Evolutionary conservation across 2,113 vertebrate genomes (phyloP).

Genomic region (Dicaeum eximium): DNA sequence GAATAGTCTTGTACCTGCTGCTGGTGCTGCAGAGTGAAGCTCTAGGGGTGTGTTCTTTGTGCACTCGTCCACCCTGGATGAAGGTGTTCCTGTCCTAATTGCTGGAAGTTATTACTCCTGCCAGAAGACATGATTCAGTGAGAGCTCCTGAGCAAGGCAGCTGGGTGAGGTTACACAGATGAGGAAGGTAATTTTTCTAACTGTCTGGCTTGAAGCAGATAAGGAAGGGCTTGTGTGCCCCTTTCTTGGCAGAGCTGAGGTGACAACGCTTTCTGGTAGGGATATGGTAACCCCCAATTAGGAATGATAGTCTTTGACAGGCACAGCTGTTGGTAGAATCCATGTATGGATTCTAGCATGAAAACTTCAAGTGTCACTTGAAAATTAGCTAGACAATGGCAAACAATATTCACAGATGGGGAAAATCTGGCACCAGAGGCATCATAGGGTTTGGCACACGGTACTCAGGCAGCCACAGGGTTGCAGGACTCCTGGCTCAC

Average conservation of each 20-base stretch:
- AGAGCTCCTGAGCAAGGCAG: background rate
- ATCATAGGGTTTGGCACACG: background rate
- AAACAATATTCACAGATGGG: background rate
- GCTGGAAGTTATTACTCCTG: background rate
- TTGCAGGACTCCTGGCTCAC: background rate
- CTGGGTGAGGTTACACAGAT: background rate
- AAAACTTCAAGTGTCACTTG: background rate
- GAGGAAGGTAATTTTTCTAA: background rate
- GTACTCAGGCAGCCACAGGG: background rate
- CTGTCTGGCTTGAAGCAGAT: background rate
- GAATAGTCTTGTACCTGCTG: background rate
- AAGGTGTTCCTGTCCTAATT: background rate
- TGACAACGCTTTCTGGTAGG: background rate
- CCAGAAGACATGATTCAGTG: background rate
- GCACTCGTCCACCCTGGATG: background rate
- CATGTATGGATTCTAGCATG: background rate
- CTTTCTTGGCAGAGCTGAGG: conserved; percentile 9
- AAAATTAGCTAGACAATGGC: conserved; percentile 5
- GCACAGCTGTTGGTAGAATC: conserved; percentile 21
- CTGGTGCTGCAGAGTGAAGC: background rate
- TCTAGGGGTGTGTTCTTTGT: background rate
- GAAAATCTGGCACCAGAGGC: background rate
- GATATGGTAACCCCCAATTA: background rate
- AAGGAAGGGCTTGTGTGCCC: background rate
- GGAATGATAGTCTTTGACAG: conserved; percentile 24